phyloP scores from a whole-genome alignment of 2,113 vertebrate species.

The Galemys pyrenaicus region DNA sequence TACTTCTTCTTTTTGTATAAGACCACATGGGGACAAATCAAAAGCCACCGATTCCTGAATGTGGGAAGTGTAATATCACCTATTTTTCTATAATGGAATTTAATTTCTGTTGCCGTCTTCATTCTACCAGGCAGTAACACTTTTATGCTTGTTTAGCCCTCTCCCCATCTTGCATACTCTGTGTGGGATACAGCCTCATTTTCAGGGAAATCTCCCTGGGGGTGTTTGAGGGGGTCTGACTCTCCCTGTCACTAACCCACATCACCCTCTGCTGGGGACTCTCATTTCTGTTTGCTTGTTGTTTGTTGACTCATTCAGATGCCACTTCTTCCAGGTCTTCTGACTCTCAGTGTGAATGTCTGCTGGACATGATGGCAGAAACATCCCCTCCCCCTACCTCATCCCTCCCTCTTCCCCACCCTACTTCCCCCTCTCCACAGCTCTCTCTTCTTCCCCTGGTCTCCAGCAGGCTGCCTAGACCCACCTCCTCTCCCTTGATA shows the following conservation, averaged over 20 bases:
- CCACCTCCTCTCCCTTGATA: not conserved
- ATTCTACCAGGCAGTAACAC: not conserved
- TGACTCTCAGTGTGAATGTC: not conserved
- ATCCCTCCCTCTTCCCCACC: too few relatives aligned
- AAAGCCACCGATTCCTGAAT: not conserved
- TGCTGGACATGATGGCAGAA: not conserved
- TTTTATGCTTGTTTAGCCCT: not conserved
- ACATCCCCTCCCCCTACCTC: too few relatives aligned
- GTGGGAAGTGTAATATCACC: not conserved
- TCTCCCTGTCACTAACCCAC: not conserved
- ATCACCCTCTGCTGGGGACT: not conserved
- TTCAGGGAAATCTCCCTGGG: not conserved
- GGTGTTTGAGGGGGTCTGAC: not conserved
- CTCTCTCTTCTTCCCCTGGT: too few relatives aligned
- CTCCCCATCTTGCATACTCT: not conserved
- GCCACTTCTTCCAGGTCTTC: not conserved
- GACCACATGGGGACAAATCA: not conserved
- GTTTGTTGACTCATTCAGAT: not conserved
- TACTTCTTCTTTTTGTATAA: not conserved
- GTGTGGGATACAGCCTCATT: not conserved
- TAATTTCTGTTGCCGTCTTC: not conserved
- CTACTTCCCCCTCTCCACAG: too few relatives aligned
- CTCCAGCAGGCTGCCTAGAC: too few relatives aligned
- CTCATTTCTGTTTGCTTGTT: not conserved
- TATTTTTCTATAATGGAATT: constrained; percentile 28